Conservation (phyloP, 2,113 vertebrate genomes). For the Ceyx margarethae region DNA sequence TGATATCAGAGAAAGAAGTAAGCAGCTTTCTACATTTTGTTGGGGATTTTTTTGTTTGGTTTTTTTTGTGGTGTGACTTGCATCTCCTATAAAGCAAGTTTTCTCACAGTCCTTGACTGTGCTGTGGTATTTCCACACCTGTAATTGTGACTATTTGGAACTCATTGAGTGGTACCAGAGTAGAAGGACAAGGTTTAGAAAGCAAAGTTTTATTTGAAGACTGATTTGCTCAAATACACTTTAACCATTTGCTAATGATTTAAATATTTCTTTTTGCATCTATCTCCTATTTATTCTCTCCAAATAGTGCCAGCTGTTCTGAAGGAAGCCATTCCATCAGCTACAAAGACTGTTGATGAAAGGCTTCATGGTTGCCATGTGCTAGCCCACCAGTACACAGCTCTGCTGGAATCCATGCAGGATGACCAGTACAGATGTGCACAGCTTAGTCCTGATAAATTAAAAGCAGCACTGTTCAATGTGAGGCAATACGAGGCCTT, state of each 20-base stretch:
- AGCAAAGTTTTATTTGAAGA: background rate
- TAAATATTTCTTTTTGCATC: background rate
- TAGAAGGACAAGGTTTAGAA: background rate
- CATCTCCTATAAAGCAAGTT: background rate
- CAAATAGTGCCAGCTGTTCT: slow-evolving; percentile 82
- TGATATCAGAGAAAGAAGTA: background rate
- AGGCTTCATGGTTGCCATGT: slow-evolving; percentile 69
- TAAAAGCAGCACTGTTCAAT: slow-evolving; percentile 87
- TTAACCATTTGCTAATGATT: background rate
- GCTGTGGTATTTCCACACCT: background rate
- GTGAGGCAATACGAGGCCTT: slow-evolving; percentile 86
- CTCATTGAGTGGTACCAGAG: background rate
- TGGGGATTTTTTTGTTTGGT: no score
- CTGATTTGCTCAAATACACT: background rate
- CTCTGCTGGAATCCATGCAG: slow-evolving; percentile 78
- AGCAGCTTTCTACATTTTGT: background rate
- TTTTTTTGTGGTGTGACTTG: no score
- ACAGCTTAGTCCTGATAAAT: slow-evolving; percentile 25
- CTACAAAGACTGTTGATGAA: slow-evolving; percentile 62
- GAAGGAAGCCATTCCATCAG: slow-evolving; percentile 71
- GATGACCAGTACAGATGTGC: background rate
- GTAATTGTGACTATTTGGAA: background rate
- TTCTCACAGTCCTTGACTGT: background rate
- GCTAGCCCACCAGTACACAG: slow-evolving; percentile 78
- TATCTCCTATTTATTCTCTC: background rate